Evolutionary conservation across 2,888 invertebrate species (phyloP), one percentile per base, ranked within the genome.

Genomic region (Apoderus coryli): DNA sequence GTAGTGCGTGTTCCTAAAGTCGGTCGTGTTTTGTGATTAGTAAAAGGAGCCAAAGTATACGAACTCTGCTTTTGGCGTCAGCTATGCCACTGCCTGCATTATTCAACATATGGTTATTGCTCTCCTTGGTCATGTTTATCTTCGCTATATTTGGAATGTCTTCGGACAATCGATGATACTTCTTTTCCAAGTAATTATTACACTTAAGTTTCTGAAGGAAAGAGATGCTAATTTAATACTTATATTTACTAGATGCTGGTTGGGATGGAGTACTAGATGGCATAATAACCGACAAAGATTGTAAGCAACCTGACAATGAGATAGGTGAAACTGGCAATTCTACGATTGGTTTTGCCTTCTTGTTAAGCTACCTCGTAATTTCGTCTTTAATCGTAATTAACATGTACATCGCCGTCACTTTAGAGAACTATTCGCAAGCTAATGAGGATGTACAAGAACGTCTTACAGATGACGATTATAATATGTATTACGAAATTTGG

Each of bases 401-500:
- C 76, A 95, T 96, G 95, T 95, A 95, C 73, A 96, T 96, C 64
- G 95, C 95, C 55, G 95, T 96, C 61, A 96, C 96, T 61, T 76
- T 96, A 64, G 95, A 95, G 65, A 96, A 96, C 63, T 96, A 95
- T 65, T 92, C 90, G 45, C 56, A 65, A 69, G 96, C 95, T 42
- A 95, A 93, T 39, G 95, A 96, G 63, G 95, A 96, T 61, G 95
- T 96, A 41, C 88, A 89, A 57, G 89, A 89, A 60, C 88, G 89
- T 52, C 71, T 95, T 41, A 95, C 95, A 34, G 93, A 93, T 58
- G 95, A 96, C 63, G 96, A 96, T 63, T 95, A 95, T 65, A 95
- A 96, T 60, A 93, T 95, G 92, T 96, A 93, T 66, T 96, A 96
- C 61, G 95, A 95, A 65, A 92, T 93, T 51, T 96, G 96, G 96